Base-by-base conservation (phyloP, 2,113 vertebrate genomes). In the Percina caprodes region DNA sequence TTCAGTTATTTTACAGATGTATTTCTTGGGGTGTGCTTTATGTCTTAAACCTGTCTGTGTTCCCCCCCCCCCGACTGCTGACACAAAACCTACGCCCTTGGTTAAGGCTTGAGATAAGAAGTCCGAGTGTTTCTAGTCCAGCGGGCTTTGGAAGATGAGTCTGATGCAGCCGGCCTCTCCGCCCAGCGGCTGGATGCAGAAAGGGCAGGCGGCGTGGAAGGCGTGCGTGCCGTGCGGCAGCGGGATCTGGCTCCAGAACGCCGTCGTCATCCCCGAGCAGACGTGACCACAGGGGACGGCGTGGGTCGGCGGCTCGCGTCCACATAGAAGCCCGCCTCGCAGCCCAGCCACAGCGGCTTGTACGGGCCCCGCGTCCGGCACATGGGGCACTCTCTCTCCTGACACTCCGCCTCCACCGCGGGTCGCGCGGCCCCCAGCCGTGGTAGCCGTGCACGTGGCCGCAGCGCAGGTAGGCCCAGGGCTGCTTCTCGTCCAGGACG, bases 381-480 rank as follows among this genome's bases (percentile, higher is more conserved):
- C 97, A 99, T 97, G 67, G 98, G 98, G 66, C 98, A 99, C 93
- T 99, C 97, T 0, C 97, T 94, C 86, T 97, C 96, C 87, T 94
- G 96, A 62, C 96, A 94, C 10, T 96, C 96, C 23, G 75, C 85
- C 58, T 80, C 87, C n/a, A 69, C 87, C 61, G 76, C 72, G 0
- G 83, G 84, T 24, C 76, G n/a, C 0, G 0, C 75, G 67, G 2
- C 4, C 96, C 96, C 97, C 97, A 99, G 77, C 93, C 95, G 86
- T 99, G 97, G 88, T 97, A 98, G 66, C 98, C 97, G 0, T 99
- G 97, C 19, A 99, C 98, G 0, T 99, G 98, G 70, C 98, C 98
- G 0, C 98, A 99, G 92, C 88, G 96, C 86, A 99, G 95, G 91
- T 99, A 99, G 0, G 96, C 97, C 98, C 98, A 99, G 0, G 98